These are phyloP conservation scores for Sus cebifrons DNA, from an alignment of 2,797 vertebrate genomes.

Conservation along the genomic window DNA sequence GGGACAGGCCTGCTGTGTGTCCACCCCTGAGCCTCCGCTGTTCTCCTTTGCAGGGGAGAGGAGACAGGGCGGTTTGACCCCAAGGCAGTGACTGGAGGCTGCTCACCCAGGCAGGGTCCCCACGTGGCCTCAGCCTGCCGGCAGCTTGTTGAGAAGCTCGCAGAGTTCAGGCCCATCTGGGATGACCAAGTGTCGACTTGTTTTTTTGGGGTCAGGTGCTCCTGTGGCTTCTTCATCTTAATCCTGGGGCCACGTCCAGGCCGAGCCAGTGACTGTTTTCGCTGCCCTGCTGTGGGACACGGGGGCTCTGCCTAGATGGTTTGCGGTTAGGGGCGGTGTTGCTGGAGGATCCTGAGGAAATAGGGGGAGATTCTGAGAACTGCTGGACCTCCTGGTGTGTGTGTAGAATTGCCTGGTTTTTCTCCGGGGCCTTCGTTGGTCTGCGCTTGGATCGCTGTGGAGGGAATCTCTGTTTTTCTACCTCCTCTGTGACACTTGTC, in stretches of 20 bases:
- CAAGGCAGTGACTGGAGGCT: not conserved
- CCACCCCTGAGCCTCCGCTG: accelerated
- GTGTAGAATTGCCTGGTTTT: not conserved
- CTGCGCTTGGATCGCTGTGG: no score
- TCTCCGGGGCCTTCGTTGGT: not conserved
- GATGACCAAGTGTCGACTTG: not conserved
- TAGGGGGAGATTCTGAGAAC: not conserved
- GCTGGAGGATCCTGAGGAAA: not conserved
- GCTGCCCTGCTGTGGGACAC: not conserved
- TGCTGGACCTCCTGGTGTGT: not conserved
- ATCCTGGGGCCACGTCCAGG: not conserved
- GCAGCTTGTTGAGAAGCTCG: not conserved
- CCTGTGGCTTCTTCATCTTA: not conserved
- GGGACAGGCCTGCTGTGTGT: not conserved
- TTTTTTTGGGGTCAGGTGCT: not conserved
- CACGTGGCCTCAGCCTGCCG: not conserved
- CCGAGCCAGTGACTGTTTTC: not conserved
- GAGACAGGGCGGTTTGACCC: not conserved
- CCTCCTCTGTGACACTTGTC: not conserved
- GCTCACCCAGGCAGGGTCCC: not conserved
- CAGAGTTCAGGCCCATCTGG: not conserved
- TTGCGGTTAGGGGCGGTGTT: accelerated
- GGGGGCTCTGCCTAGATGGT: not conserved
- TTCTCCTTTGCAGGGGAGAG: not conserved
- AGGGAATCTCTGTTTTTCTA: not conserved